These are phyloP conservation scores for Minunthozetes semirufus DNA, from an alignment of 2,888 invertebrate species.

Conservation along the genomic window DNA sequence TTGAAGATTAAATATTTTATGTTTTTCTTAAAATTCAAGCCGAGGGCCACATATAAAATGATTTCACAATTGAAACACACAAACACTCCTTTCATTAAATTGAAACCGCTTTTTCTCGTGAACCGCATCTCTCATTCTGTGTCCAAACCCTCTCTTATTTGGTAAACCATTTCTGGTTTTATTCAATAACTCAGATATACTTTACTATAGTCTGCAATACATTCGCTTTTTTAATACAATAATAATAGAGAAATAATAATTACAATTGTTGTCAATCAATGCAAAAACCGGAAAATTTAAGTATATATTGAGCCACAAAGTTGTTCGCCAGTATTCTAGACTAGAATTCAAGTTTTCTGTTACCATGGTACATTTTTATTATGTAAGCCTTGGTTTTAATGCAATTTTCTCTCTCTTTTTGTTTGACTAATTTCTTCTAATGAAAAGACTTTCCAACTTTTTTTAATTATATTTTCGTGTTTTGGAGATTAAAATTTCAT, in stretches of 20 bases:
- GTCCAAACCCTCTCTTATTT: not conserved
- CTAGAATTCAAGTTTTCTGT: not conserved
- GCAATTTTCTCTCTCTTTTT: no score
- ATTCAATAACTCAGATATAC: not conserved
- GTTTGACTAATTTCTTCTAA: no score
- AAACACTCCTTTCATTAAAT: not conserved
- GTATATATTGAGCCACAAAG: not conserved
- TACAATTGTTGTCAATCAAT: slow-evolving; percentile 8
- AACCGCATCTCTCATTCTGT: no score
- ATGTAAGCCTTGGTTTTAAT: no score
- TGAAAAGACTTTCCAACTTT: no score
- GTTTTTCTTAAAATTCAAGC: not conserved
- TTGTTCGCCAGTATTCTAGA: not conserved
- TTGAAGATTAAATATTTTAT: no score
- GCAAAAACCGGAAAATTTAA: not conserved
- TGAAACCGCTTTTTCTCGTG: not conserved
- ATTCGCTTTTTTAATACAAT: not conserved
- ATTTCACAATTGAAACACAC: not conserved
- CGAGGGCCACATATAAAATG: not conserved
- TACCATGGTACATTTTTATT: no score
- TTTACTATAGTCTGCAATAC: not conserved
- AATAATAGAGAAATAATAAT: slow-evolving; percentile 10
- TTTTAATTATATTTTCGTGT: no score
- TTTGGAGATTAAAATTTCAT: no score
- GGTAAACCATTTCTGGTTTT: not conserved